phyloP scores from a whole-genome alignment of 2,888 invertebrate genomes.

The Leucania comma region DNA sequence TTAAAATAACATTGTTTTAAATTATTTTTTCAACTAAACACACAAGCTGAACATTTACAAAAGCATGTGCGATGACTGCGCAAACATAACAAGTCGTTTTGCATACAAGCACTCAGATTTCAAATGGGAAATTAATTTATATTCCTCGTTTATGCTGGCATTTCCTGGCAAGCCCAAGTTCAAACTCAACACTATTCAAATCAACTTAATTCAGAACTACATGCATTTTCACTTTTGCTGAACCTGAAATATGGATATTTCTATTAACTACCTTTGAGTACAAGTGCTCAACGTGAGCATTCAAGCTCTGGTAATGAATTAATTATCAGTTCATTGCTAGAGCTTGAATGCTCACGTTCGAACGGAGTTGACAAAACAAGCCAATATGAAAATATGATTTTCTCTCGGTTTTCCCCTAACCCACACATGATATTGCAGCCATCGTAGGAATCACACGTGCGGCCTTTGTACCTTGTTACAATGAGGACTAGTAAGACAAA shows the following conservation, averaged over 20 bases:
- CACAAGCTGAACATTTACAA: not conserved
- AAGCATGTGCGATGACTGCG: not conserved
- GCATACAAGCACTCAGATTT: not conserved
- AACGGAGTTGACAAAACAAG: not conserved
- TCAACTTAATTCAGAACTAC: slow-evolving; percentile 14
- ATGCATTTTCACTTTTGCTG: slow-evolving; percentile 6
- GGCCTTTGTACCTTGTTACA: no score
- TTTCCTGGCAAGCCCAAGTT: slow-evolving; percentile 5
- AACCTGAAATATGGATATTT: slow-evolving; percentile 8
- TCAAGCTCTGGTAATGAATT: no score
- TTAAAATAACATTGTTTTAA: not conserved
- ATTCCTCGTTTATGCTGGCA: slow-evolving; percentile 8
- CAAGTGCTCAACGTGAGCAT: no score
- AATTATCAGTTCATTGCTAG: not conserved
- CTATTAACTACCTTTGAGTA: not conserved
- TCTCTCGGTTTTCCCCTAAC: not conserved
- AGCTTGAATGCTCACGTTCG: not conserved
- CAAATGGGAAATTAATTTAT: slow-evolving; percentile 6
- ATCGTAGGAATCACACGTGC: no score
- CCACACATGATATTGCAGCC: not conserved
- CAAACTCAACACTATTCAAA: slow-evolving; percentile 5
- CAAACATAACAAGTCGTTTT: not conserved
- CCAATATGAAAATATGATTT: not conserved
- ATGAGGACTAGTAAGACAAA: no score
- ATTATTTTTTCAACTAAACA: not conserved